Percentiles rank a stretch among this genome's conserved stretches.
Conservation (phyloP, 2,797 vertebrate genomes). For the Tarsius wallacei region DNA sequence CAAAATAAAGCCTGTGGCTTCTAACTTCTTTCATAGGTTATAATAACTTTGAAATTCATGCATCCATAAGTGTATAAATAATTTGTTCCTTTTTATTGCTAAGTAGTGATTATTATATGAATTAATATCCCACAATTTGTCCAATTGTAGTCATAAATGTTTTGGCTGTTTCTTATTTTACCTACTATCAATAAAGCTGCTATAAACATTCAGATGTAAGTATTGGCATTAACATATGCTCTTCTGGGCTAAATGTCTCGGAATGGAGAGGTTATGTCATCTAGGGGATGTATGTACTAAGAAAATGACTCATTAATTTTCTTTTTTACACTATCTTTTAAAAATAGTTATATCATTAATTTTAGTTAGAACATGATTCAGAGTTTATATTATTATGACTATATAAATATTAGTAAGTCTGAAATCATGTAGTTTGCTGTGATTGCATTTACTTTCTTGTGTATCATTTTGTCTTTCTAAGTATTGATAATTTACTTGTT, state of each 20-base stretch:
- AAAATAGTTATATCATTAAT: neutral
- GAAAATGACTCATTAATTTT: neutral
- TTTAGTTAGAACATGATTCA: neutral
- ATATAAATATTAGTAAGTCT: neutral
- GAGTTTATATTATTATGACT: neutral
- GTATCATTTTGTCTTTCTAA: conserved; percentile 13
- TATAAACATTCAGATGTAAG: neutral
- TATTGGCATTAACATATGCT: neutral
- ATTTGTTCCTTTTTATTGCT: neutral
- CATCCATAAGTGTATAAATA: fast-evolving
- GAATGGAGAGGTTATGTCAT: fast-evolving
- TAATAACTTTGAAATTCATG: neutral
- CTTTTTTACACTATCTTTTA: neutral
- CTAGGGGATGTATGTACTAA: fast-evolving
- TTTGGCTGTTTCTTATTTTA: neutral
- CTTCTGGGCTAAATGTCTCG: neutral
- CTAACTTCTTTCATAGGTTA: neutral
- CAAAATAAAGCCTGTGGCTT: neutral
- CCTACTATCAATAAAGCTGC: neutral
- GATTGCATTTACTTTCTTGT: neutral
- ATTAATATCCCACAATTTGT: neutral
- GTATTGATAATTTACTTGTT: neutral
- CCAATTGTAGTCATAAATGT: neutral
- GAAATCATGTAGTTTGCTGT: neutral
- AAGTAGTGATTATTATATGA: neutral